Base-by-base conservation (phyloP, 2,113 vertebrate species). In the Syngnathus scovelli region DNA sequence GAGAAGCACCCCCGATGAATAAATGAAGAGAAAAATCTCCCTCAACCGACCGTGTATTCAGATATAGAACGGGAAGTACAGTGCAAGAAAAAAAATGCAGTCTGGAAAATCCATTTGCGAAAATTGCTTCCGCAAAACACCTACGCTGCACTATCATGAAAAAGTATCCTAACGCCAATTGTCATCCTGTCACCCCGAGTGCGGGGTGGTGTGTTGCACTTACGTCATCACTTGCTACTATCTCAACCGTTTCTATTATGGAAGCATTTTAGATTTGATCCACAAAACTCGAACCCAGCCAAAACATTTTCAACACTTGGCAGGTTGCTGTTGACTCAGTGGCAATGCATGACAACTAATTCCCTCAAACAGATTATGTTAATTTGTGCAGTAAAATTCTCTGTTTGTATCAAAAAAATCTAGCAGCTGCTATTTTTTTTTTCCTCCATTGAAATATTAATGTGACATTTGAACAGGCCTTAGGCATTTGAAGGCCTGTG, bases 11-110 rank as follows among this genome's bases (percentile, higher is more conserved):
- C 16, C 36, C 36, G 68, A 76, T 77, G 76, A 82, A 83, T 86
- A 75, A 76, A 79, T 82, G 78, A 86, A 82, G 64, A 78, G 44
- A 37, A 41, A 51, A 33, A 71, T 66, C 68, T 77, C 72, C 78
- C 59, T 74, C 66, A 77, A 43, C 39, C 7, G 19, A 41, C 37
- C 21, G 59, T 33, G 7, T 36, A 36, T 61, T 61, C 38, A 62
- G n/a, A 8, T 62, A 43, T 43, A 83, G 73, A 78, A 77, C 66
- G 21, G 64, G 73, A 71, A 9, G 13, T 11, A 38, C 46, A 43
- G 64, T 64, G 21, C 10, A 66, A 33, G 27, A 33, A 33, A 33
- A 33, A 75, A 72, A 54, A 66, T 54, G 49, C 49, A 36, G 6
- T 36, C 27, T 12, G 43, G 2, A 54, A 71, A 79, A 74, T 43